Percentiles rank a stretch among this genome's conserved stretches.
These are phyloP conservation scores for Chrysochloris asiatica DNA, from an alignment of 2,113 vertebrate genomes.

Conservation along the genomic window DNA sequence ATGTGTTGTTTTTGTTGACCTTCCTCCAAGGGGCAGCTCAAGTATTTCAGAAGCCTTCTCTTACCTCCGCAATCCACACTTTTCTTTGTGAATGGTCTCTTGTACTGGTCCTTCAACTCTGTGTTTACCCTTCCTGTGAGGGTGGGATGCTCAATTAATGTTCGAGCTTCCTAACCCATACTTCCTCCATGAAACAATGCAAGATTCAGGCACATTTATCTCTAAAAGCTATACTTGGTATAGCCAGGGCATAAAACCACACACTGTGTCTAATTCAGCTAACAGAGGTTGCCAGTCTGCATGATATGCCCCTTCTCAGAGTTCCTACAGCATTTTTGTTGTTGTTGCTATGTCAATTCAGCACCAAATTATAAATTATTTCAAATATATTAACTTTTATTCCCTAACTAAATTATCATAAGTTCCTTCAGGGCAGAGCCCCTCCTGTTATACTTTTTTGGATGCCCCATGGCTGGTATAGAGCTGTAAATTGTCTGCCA, in stretches of 20 bases:
- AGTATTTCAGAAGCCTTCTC: background rate
- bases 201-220: conserved; percentile 29
- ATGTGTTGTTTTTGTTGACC: background rate
- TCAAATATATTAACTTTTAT: conserved; percentile 46
- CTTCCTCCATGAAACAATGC: conserved; percentile 45
- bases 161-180: conserved; percentile 36
- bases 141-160: background rate
- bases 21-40: background rate
- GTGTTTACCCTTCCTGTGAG: conserved; percentile 1
- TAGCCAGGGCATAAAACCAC: conserved; percentile 15
- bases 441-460: background rate
- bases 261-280: background rate
- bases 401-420: conserved; percentile 33
- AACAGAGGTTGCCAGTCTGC: conserved; percentile 23
- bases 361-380: conserved; percentile 52
- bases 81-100: background rate
- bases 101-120: background rate
- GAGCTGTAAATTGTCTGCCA: conserved; percentile 40
- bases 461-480: background rate
- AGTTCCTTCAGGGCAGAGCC: background rate
- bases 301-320: conserved; percentile 5
- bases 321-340: background rate
- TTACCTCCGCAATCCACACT: background rate
- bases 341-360: background rate
- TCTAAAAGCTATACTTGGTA: conserved; percentile 40